Base-by-base conservation (phyloP, 2,797 vertebrate species). In the Bryconaethiops microstoma region DNA sequence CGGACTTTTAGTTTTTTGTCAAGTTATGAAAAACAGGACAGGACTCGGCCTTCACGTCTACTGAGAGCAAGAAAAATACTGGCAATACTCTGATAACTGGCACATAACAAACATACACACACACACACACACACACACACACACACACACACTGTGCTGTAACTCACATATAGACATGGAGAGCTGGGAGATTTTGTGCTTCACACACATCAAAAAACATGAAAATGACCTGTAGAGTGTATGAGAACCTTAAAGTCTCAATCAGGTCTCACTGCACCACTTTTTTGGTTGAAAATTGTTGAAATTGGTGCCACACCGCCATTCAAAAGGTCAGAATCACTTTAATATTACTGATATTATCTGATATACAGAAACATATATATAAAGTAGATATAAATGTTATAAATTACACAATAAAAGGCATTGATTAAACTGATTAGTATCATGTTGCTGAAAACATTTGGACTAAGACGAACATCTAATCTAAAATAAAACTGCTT, bases 11-110 rank as follows among this genome's bases (percentile, higher is more conserved):
- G 39, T 64, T 40, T 40, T 42, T n/a, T 39, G 42, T 67, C 64
- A 42, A 17, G n/a, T 42, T 4, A 40, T 40, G 16, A 67, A 3
- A 19, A 9, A 67, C 8, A 42, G 3, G 17, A 40, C 64, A 67
- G 39, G 35, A 39, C 39, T 65, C 63, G 17, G 63, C 35, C 35
- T 2, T 40, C 13, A 65, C 35, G 4, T 12, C 64, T 42, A n/a
- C 64, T 40, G 35, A 42, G 64, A 25, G 50, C 1, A 76, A 16
- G 77, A 71, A 42, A n/a, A 62, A 82, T 64, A 74, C 74, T 79
- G 73, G 48, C 72, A 79, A 39, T 75, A 72, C 67, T 55, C 75
- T 76, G 39, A 69, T 39, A 55, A 71, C 70, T 74, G 54, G 76
- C 81, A 83, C 70, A 50, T 42, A 73, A 23, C 60, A 35, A 2